A percentile compares a stretch with the other conserved stretches of the same genome.
Conservation (phyloP, 2,888 invertebrate species). For the Hirtodrosophila confusa region DNA sequence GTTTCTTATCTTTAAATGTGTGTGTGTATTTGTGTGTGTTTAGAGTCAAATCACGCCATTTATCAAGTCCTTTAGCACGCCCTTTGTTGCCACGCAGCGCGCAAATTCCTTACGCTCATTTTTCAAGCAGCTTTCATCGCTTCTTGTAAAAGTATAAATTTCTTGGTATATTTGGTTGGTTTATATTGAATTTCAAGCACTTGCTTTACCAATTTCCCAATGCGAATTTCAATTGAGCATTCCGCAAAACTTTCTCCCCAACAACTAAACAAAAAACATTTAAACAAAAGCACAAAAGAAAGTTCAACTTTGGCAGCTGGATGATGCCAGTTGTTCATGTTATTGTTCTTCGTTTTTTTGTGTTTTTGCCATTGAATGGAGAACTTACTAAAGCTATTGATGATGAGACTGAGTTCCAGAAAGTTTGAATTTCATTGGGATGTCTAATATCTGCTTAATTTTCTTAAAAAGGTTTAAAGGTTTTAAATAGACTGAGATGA, state of each 20-base stretch:
- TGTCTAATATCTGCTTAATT: constrained; percentile 3
- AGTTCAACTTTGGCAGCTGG: constrained; percentile 23
- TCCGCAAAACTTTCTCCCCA: constrained; percentile 39
- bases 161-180: constrained; percentile 1
- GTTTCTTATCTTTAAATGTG: constrained; percentile 28
- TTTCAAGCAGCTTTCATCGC: constrained; percentile 38
- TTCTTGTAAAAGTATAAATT: constrained; percentile 2
- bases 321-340: constrained; percentile 29
- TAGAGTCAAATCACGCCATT: constrained; percentile 62
- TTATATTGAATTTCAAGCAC: constrained; percentile 52
- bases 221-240: constrained; percentile 54
- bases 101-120: constrained; percentile 53
- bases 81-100: constrained; percentile 47
- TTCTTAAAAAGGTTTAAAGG: constrained; percentile 2
- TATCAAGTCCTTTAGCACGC: constrained; percentile 54
- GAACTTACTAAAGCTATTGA: constrained; percentile 5
- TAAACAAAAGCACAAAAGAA: constrained; percentile 31
- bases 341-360: constrained; percentile 12
- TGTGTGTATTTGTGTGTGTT: constrained; percentile 25
- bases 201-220: constrained; percentile 59
- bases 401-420: constrained; percentile 17
- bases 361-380: neutral
- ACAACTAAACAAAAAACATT: constrained; percentile 28
- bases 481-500: too few relatives aligned
- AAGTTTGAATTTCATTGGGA: constrained; percentile 1